Conservation (phyloP, 64 coral and sea anemone species). For the Porites australiensis region DNA sequence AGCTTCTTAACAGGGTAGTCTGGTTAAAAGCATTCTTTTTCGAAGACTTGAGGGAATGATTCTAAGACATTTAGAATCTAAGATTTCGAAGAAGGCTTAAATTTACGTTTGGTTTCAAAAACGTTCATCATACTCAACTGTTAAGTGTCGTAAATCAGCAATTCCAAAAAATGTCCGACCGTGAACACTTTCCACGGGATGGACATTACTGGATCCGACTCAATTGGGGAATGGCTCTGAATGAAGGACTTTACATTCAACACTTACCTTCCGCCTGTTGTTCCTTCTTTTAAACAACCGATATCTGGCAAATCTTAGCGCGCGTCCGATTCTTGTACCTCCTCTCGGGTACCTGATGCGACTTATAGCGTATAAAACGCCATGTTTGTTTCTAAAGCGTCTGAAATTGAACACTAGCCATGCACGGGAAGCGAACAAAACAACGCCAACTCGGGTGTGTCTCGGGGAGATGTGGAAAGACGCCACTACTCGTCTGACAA, state of each 20-base stretch:
- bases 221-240: not conserved
- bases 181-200: too few species aligned
- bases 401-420: slow-evolving; percentile 62
- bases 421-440: slow-evolving; percentile 68
- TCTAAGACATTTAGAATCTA: too few species aligned
- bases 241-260: not conserved
- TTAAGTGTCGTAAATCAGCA: too few species aligned
- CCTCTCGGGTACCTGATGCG: slow-evolving; percentile 69
- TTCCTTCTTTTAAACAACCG: slow-evolving; percentile 61
- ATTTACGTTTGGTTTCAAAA: too few species aligned
- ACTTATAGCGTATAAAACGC: slow-evolving; percentile 53
- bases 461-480: slow-evolving; percentile 63
- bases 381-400: slow-evolving; percentile 54
- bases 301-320: slow-evolving; percentile 70
- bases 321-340: slow-evolving; percentile 82
- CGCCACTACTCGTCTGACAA: slow-evolving; percentile 41
- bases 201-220: too few species aligned
- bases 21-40: too few species aligned
- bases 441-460: slow-evolving; percentile 56
- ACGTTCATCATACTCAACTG: too few species aligned
- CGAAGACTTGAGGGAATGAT: too few species aligned
- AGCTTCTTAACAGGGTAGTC: too few species aligned
- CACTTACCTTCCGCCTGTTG: slow-evolving; percentile 36
- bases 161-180: too few species aligned
- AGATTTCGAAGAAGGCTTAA: too few species aligned